Evolutionary conservation across 2,888 invertebrate species (phyloP).

Genomic region (Diaphora mendica): DNA sequence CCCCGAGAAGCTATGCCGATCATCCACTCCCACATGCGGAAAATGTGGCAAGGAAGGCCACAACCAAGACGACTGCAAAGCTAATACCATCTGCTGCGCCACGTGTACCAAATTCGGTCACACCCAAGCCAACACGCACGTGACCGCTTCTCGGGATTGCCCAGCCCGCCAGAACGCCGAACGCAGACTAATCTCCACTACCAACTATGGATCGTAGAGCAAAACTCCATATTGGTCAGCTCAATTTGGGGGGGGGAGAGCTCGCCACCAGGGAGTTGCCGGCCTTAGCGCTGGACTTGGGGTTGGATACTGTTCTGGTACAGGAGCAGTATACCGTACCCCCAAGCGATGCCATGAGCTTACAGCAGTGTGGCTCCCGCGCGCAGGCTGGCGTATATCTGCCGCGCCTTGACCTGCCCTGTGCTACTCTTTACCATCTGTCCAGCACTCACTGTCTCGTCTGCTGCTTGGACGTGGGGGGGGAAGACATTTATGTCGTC

Average conservation of each 20-base stretch:
- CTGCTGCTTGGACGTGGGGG: constrained; percentile 17
- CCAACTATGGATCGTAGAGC: constrained; percentile 24
- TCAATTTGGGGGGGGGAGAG: constrained; percentile 36
- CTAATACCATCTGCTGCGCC: constrained; percentile 18
- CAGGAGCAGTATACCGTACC: constrained; percentile 45
- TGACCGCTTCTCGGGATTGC: constrained; percentile 22
- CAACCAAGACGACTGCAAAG: not conserved
- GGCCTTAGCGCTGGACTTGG: constrained; percentile 21
- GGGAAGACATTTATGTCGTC: too few relatives aligned
- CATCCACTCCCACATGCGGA: constrained; percentile 23
- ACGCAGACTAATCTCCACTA: not conserved
- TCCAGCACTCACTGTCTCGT: constrained; percentile 33
- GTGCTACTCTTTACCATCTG: constrained; percentile 21
- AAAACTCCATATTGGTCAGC: not conserved
- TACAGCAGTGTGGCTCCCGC: constrained; percentile 4
- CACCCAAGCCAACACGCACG: constrained; percentile 18
- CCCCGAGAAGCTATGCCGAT: constrained; percentile 49
- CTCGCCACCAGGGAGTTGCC: constrained; percentile 41
- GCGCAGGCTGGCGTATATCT: constrained; percentile 41
- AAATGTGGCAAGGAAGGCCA: constrained; percentile 43
- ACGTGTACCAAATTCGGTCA: constrained; percentile 42
- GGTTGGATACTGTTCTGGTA: constrained; percentile 40
- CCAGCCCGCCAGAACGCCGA: constrained; percentile 29
- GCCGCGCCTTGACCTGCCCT: not conserved
- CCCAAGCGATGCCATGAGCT: not conserved